phyloP scores from a whole-genome alignment of 2,113 vertebrate species.

The Nerophis lumbriciformis region DNA sequence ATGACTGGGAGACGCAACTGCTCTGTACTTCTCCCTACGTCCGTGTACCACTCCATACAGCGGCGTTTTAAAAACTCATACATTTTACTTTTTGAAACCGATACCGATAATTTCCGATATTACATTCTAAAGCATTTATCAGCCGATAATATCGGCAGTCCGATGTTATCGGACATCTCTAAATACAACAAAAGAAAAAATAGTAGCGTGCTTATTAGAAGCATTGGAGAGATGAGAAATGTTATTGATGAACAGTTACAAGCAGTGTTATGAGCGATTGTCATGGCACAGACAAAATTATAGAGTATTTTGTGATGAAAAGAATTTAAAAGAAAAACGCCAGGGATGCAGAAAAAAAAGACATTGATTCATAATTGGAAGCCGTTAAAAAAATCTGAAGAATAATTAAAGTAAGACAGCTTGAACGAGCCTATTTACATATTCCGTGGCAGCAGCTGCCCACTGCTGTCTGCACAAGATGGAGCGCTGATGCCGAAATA shows the following conservation, averaged over 20 bases:
- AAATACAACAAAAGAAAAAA: slow-evolving; percentile 4
- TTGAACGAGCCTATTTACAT: slow-evolving; percentile 67
- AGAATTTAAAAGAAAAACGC: slow-evolving; percentile 36
- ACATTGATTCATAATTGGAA: slow-evolving; percentile 76
- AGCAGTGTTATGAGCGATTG: slow-evolving; percentile 19
- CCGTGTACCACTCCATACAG: no score
- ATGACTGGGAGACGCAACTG: no score
- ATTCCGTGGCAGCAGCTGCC: slow-evolving; percentile 39
- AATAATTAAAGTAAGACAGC: slow-evolving; percentile 73
- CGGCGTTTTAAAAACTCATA: no score
- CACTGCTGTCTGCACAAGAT: slow-evolving; percentile 28
- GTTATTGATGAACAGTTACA: slow-evolving; percentile 48
- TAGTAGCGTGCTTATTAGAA: slow-evolving; percentile 8
- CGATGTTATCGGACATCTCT: not conserved
- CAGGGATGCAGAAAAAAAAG: slow-evolving; percentile 63
- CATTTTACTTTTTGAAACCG: not conserved
- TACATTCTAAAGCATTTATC: no score
- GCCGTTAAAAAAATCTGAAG: slow-evolving; percentile 71
- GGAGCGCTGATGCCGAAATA: slow-evolving; percentile 28
- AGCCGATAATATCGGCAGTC: no score
- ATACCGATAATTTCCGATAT: no score
- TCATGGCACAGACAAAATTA: slow-evolving; percentile 46
- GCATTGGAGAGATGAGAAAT: slow-evolving; percentile 28
- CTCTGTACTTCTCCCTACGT: no score
- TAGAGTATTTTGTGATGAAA: slow-evolving; percentile 43